phyloP scores from a whole-genome alignment of 2,797 vertebrate species.

The Diplodus puntazzo region DNA sequence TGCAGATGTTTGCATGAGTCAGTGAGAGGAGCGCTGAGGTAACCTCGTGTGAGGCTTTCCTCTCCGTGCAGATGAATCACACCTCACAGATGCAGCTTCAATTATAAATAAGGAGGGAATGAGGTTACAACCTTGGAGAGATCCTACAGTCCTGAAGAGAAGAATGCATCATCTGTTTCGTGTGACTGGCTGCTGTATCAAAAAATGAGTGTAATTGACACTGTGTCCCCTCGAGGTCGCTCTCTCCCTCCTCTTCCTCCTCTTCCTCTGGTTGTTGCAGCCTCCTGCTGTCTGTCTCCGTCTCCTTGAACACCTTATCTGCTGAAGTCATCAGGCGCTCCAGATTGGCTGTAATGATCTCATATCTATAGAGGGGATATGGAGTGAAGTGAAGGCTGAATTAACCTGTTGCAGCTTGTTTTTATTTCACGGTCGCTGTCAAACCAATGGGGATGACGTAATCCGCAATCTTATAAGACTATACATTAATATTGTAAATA shows the following conservation, averaged over 20 bases:
- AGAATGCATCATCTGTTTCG: not conserved
- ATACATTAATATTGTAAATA: not conserved
- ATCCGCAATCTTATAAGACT: conserved; percentile 7
- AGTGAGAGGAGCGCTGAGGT: not conserved
- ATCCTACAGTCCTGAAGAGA: not conserved
- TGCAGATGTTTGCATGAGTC: conserved; percentile 24
- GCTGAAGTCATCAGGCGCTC: conserved; percentile 56
- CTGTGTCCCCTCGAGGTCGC: conserved; percentile 67
- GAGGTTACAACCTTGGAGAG: not conserved
- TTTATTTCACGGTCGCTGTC: not conserved
- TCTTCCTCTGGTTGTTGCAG: not conserved
- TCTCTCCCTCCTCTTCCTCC: conserved; percentile 33
- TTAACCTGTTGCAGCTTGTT: not conserved
- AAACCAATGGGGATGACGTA: conserved; percentile 40
- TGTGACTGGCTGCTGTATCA: too few species aligned
- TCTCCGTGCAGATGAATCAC: not conserved
- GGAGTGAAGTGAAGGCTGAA: not conserved
- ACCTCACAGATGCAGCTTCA: not conserved
- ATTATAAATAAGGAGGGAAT: not conserved
- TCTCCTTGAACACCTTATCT: conserved; percentile 54
- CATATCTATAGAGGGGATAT: conserved; percentile 1
- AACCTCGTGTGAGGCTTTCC: not conserved
- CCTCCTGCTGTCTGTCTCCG: conserved; percentile 37
- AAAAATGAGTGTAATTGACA: conserved; percentile 45
- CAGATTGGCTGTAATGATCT: not conserved